Conservation (phyloP, 2,888 invertebrate genomes). For the Pachymerium ferrugineum region DNA sequence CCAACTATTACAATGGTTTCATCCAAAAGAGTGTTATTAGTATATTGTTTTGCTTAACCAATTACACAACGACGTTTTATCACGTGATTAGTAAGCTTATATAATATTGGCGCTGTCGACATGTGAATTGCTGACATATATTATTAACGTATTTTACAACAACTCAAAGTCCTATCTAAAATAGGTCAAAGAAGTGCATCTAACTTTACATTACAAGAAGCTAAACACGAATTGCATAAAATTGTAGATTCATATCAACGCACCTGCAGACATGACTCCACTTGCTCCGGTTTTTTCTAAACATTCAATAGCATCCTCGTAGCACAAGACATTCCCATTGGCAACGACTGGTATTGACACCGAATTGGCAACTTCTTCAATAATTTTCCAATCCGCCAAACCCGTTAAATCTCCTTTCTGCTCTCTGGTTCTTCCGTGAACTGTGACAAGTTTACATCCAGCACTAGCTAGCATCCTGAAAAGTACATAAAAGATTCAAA, state of each 20-base stretch:
- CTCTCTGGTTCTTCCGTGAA: conserved; percentile 52
- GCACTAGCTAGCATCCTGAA: conserved; percentile 49
- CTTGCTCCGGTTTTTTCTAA: conserved; percentile 46
- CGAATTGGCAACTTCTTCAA: conserved; percentile 50
- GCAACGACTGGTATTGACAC: conserved; percentile 52
- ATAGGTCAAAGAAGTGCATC: too few relatives aligned
- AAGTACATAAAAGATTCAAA: not conserved
- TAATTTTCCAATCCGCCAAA: conserved; percentile 51
- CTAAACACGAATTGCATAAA: too few relatives aligned
- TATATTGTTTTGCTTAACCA: too few relatives aligned
- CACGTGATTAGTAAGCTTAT: too few relatives aligned
- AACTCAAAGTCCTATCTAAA: too few relatives aligned
- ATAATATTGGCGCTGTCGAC: too few relatives aligned
- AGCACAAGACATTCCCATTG: conserved; percentile 54
- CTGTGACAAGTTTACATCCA: conserved; percentile 49
- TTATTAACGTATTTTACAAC: too few relatives aligned
- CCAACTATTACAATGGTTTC: too few relatives aligned
- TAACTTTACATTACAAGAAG: too few relatives aligned
- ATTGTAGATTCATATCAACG: not conserved
- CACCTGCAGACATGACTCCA: conserved; percentile 63
- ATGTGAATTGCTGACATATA: too few relatives aligned
- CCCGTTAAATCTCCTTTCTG: conserved; percentile 52
- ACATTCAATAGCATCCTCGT: conserved; percentile 50
- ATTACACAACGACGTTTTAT: too few relatives aligned
- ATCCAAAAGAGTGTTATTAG: too few relatives aligned